These are phyloP conservation scores for Oxycera nigricornis DNA, from an alignment of 2,888 invertebrate genomes.

Conservation along the genomic window DNA sequence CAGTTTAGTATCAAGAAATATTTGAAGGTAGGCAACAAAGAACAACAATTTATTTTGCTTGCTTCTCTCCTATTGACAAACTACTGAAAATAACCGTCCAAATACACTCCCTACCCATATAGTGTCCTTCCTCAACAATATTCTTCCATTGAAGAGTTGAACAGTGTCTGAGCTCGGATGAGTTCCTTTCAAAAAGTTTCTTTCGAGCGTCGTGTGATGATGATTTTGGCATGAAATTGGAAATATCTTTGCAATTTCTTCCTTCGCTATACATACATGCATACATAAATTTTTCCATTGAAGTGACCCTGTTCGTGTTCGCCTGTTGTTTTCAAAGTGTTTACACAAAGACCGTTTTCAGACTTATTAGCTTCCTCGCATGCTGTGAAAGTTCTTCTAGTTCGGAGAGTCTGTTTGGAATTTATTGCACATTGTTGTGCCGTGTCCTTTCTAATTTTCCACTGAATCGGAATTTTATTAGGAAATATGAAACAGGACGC, in stretches of 20 bases:
- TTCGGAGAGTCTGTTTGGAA: not conserved
- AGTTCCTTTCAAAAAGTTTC: constrained; percentile 6
- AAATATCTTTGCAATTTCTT: not conserved
- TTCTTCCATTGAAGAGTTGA: not conserved
- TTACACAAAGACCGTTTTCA: not conserved
- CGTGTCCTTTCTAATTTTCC: not conserved
- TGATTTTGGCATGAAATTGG: constrained; percentile 2
- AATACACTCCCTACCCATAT: constrained; percentile 1
- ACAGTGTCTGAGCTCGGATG: not conserved
- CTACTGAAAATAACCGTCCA: not conserved
- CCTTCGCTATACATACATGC: not conserved
- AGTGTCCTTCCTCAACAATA: not conserved
- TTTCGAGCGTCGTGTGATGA: not conserved
- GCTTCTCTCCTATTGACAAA: not conserved
- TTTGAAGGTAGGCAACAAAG: not conserved
- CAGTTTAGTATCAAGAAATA: not conserved
- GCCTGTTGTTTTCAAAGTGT: not conserved
- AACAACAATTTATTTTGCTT: not conserved
- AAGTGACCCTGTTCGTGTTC: not conserved
- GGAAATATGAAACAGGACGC: not conserved
- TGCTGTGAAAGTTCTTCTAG: not conserved
- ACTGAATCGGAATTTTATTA: not conserved
- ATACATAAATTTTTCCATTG: not conserved
- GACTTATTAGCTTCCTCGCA: constrained; percentile 27
- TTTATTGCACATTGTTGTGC: not conserved